Base-by-base conservation (phyloP, 2,797 vertebrate genomes). In the Esox masquinongy region DNA sequence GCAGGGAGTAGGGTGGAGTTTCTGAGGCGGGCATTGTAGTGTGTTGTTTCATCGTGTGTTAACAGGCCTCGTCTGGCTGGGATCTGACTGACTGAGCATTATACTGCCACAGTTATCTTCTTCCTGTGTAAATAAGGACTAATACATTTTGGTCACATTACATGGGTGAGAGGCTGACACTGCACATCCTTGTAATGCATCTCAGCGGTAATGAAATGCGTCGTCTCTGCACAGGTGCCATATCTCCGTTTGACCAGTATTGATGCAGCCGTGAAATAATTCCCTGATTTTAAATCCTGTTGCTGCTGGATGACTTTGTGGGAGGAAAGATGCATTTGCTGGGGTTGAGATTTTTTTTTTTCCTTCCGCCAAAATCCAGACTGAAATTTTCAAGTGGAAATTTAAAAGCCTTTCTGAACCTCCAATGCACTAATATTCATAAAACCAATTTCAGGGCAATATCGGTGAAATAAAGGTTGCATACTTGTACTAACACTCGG, bases 1-100 rank as follows among this genome's bases (percentile, higher is more conserved):
- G 24, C 19, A 24, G 11, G 22, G 9, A 22, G 12, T 11, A 24
- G 56, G 74, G 63, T 51, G 74, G 64, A 26, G 75, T 81, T 75
- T 74, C 24, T 7, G 19, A 12, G 8, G 22, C 56, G 12, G 15
- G 15, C 29, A 34, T 29, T 66, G 29, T 34, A n/a, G 19, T 59
- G 56, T 8, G 56, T 59, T 22, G 5, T 66, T 66, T 39, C 36
- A 39, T 8, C 36, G 7, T 39, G 7, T 39, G 36, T 39, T 31
- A 47, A 47, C 63, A 31, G 61, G 9, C 26, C 61, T 24, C 61
- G 4, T 14, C 9, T 19, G 22, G 56, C 56, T 22, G n/a, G n/a
- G 8, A 9, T 59, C n/a, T 24, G 56, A 59, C 22, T 24, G n/a
- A 24, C 56, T 56, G 19, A 59, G 9, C 56, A 59, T 22, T 59